phyloP scores from a whole-genome alignment of 2,888 invertebrate species.

The Lobophora halterata region DNA sequence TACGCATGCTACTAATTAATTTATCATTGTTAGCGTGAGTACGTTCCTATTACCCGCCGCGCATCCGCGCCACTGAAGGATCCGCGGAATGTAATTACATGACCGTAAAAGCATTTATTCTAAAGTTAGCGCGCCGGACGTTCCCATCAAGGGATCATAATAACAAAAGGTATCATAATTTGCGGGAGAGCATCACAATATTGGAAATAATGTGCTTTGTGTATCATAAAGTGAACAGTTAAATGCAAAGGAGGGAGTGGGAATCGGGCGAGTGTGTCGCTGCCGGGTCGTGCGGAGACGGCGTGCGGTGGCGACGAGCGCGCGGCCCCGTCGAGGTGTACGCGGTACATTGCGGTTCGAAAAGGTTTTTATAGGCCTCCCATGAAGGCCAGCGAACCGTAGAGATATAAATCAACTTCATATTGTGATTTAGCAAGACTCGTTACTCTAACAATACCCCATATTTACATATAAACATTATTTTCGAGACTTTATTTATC shows the following conservation, averaged over 20 bases:
- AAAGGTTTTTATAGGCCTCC: constrained; percentile 71
- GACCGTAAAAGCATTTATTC: constrained; percentile 3
- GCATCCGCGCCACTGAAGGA: constrained; percentile 3
- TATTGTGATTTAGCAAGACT: constrained; percentile 83
- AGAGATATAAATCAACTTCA: constrained; percentile 79
- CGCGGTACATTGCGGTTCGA: constrained; percentile 32
- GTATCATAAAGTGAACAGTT: constrained; percentile 43
- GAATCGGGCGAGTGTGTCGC: constrained; percentile 10
- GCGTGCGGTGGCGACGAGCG: no score
- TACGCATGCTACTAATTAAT: constrained; percentile 31
- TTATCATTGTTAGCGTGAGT: constrained; percentile 19
- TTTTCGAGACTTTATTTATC: constrained; percentile 62
- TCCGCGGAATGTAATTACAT: constrained; percentile 9
- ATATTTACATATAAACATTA: constrained; percentile 80
- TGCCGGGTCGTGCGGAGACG: constrained; percentile 6
- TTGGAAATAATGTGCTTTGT: constrained; percentile 21
- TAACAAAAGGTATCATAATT: constrained; percentile 14
- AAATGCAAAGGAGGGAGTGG: constrained; percentile 24
- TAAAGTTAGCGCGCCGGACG: constrained; percentile 7
- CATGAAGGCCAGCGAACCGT: constrained; percentile 75
- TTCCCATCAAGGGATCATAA: constrained; percentile 10
- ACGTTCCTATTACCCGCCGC: background rate
- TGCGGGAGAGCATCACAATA: constrained; percentile 6
- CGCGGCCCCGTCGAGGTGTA: constrained; percentile 10
- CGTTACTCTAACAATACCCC: constrained; percentile 82